A percentile compares a stretch with the other conserved stretches of the same genome.
phyloP scores from a whole-genome alignment of 37 sponge, comb jelly and placozoan species.

The Petrosia ficiformis region DNA sequence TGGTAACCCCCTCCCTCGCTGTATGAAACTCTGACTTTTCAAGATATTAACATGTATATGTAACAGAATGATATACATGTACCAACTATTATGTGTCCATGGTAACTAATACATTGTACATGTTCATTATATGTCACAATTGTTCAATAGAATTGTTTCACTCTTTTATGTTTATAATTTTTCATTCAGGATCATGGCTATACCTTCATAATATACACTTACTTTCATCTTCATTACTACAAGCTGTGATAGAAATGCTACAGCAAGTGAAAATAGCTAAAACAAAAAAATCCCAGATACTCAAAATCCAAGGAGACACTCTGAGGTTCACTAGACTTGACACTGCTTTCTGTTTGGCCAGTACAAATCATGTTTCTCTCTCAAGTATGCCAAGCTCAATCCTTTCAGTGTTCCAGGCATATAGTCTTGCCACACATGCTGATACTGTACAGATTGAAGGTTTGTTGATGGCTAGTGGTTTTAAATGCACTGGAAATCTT shows the following conservation, averaged over 20 bases:
- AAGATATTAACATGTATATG: neutral
- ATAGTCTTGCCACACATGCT: neutral
- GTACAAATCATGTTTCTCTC: neutral
- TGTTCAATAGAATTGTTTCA: neutral
- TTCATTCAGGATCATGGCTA: constrained; percentile 50
- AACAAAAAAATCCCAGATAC: neutral
- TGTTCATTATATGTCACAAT: no score
- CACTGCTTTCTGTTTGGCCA: constrained; percentile 34
- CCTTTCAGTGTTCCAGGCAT: constrained; percentile 18
- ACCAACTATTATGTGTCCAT: neutral
- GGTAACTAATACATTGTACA: neutral
- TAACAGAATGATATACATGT: neutral
- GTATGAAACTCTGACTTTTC: no score
- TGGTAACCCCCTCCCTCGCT: no score
- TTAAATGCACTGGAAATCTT: constrained; percentile 10
- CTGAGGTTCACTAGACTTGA: constrained; percentile 4
- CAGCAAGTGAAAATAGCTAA: constrained; percentile 18
- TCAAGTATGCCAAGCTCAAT: neutral
- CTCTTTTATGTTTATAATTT: neutral
- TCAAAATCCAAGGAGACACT: constrained; percentile 18
- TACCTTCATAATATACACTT: constrained; percentile 20
- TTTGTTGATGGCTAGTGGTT: constrained; percentile 17
- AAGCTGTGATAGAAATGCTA: constrained; percentile 16
- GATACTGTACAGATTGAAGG: constrained; percentile 12
- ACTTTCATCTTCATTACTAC: constrained; percentile 34